phyloP scores from a whole-genome alignment of 2,113 vertebrate species.

The Plecotus auritus region DNA sequence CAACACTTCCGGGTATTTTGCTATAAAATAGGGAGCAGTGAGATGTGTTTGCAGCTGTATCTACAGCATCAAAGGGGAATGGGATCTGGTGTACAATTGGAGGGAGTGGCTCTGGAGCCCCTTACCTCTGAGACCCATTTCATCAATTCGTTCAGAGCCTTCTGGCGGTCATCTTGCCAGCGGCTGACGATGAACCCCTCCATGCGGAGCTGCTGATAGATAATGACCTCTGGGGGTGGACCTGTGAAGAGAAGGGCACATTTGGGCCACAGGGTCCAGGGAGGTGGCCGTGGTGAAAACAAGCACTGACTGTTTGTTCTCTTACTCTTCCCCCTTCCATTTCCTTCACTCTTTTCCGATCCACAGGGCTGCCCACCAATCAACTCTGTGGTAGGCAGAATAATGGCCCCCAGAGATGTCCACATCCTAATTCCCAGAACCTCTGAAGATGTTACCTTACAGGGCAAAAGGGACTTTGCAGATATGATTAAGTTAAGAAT shows the following conservation, averaged over 20 bases:
- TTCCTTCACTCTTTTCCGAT: neutral
- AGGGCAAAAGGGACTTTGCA: neutral
- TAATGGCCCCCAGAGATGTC: neutral
- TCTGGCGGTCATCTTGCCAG: slow-evolving; percentile 82
- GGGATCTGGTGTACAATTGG: accelerated
- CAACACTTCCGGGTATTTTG: neutral
- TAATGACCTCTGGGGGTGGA: slow-evolving; percentile 79
- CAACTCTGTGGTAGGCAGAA: neutral
- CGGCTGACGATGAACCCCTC: slow-evolving; percentile 83
- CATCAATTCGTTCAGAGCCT: slow-evolving; percentile 84
- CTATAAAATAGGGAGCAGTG: neutral
- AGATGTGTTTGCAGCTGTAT: neutral
- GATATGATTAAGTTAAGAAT: neutral
- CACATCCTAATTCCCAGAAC: neutral
- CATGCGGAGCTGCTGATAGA: slow-evolving; percentile 86
- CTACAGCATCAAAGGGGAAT: neutral
- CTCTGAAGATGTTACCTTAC: neutral
- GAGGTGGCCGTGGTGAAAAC: neutral
- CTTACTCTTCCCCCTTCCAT: neutral
- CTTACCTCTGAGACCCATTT: slow-evolving; percentile 88
- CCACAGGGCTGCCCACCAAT: neutral
- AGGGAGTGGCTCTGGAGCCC: neutral
- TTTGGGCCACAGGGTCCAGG: neutral
- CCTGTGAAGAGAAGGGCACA: slow-evolving; percentile 75
- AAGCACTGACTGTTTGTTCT: neutral